Percentiles rank a stretch among this genome's conserved stretches.
Conservation (phyloP, 1,140 invertebrate genomes). For the Asobara japonica region DNA sequence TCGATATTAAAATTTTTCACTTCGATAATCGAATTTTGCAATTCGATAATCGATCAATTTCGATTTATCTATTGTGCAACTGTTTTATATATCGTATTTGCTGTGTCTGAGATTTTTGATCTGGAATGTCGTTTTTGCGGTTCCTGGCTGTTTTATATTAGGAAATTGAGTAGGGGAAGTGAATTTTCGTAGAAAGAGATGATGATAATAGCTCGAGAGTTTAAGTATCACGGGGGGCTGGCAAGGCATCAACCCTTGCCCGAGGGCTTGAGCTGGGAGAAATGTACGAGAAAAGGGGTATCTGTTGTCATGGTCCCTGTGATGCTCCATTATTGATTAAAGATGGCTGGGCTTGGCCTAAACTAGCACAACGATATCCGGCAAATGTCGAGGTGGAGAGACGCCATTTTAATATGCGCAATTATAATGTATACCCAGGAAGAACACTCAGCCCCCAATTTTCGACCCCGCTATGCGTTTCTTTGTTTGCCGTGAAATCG, state of each 20-base stretch:
- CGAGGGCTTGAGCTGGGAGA: slow-evolving; percentile 42
- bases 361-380: slow-evolving; percentile 10
- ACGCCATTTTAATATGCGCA: slow-evolving; percentile 67
- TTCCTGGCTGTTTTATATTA: too few species aligned
- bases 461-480: slow-evolving; percentile 46
- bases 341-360: slow-evolving; percentile 57
- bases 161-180: too few species aligned
- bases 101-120: too few species aligned
- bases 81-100: too few species aligned
- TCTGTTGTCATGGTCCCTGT: slow-evolving; percentile 66
- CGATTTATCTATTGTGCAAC: too few species aligned
- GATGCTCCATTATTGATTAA: slow-evolving; percentile 67
- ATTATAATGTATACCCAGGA: slow-evolving; percentile 61
- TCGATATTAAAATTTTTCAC: too few species aligned
- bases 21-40: too few species aligned
- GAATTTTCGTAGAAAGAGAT: slow-evolving; percentile 20
- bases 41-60: too few species aligned
- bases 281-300: slow-evolving; percentile 56
- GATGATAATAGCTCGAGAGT: neutral
- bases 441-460: slow-evolving; percentile 29
- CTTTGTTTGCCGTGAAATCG: slow-evolving; percentile 62
- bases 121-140: too few species aligned
- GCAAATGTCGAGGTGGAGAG: slow-evolving; percentile 39
- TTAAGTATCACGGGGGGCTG: neutral
- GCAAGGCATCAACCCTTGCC: slow-evolving; percentile 55